Conservation (phyloP, 2,113 vertebrate genomes). For the Etheostoma spectabile region DNA sequence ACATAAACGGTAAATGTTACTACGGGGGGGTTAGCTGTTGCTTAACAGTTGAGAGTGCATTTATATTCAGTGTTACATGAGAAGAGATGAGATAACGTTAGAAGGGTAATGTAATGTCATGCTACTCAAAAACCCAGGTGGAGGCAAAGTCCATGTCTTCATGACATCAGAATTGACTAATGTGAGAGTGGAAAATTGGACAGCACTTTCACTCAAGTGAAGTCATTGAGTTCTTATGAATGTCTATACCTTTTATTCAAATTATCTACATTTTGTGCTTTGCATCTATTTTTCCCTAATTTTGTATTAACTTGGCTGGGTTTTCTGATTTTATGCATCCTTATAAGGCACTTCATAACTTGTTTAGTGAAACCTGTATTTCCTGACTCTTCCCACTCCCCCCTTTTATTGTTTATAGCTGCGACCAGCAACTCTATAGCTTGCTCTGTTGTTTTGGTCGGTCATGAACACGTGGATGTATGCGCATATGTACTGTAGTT, state of each 20-base stretch:
- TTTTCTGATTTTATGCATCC: neutral
- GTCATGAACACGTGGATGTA: no score
- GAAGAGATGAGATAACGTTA: constrained; percentile 62
- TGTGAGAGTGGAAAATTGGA: neutral
- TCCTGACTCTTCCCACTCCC: neutral
- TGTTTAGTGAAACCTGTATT: neutral
- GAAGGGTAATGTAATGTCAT: constrained; percentile 71
- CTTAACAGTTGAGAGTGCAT: constrained; percentile 25
- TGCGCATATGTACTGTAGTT: no score
- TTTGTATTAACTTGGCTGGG: neutral
- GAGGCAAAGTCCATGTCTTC: constrained; percentile 13
- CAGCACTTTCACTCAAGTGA: neutral
- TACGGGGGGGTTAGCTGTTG: constrained; percentile 2
- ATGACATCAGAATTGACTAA: constrained; percentile 23
- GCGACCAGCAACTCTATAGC: no score
- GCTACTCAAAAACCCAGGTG: constrained; percentile 52
- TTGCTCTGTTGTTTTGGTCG: no score
- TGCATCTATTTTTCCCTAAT: neutral
- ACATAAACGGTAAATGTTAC: constrained; percentile 25
- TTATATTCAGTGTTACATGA: constrained; percentile 62
- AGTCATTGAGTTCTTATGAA: neutral
- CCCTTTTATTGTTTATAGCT: neutral
- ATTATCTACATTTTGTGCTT: neutral
- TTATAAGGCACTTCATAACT: neutral
- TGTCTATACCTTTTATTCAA: neutral